Evolutionary conservation across 2,888 invertebrate genomes (phyloP), one percentile per base, ranked within the genome.

Genomic region (Zeuzera pyrina): DNA sequence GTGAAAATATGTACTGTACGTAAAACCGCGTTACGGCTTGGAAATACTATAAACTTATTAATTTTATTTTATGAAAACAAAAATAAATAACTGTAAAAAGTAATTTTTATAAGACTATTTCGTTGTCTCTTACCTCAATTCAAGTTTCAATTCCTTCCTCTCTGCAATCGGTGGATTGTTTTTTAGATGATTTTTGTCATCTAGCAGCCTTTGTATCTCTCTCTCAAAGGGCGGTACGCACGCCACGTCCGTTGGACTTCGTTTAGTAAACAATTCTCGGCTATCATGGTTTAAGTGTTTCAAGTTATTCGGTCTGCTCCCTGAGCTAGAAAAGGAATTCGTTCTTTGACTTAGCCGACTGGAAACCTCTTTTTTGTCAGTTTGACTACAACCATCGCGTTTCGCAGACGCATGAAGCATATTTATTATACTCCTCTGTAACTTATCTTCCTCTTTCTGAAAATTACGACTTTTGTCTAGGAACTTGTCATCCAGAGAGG

Each of bases 151-250:
- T 45, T 88, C 87, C 46, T 85, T 86, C 38, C 87, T 66, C 45
- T 88, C 88, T 30, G 84, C 68, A 60, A 88, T 88, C 14, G 86
- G 84, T 14, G 86, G 84, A 30, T 88, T 85, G 51, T 85, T 86
- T 55, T 87, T 87, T 36, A 87, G 74, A 36, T 88, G 63, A 66
- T 87, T 88, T 61, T 89, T 89, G 56, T 91, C 91, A 51, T 91
- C 91, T 42, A 92, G 81, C 48, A 92, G 85, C 65, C 91, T 88
- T 67, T 92, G 91, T 47, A 93, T 89, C 66, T 92, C 92, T 54
- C 91, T 86, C 74, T 92, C 92, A 60, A 92, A 92, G 12, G 92
- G 91, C 32, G 88, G 88, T 37, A 84, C 79, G 47, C 83, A 83
- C 12, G 79, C 84, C 27, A 84, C 77, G 44, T 84, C 84, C 2